Percentiles rank a stretch among this genome's conserved stretches.
Evolutionary conservation across 1,140 invertebrate genomes (phyloP).

Genomic region (Saccostrea echinata): DNA sequence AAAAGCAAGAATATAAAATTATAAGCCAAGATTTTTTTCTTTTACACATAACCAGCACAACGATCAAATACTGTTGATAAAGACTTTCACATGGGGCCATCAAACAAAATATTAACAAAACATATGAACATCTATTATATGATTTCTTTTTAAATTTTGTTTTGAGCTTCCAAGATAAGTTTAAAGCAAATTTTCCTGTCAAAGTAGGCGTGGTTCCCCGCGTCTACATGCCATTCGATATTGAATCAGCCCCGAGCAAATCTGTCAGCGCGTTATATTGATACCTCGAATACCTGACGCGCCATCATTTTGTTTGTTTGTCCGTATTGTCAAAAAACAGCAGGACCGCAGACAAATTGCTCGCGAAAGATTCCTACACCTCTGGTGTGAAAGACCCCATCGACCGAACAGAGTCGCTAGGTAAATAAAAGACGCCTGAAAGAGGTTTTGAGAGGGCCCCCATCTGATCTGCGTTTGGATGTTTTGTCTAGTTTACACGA

Average conservation of each 20-base stretch:
- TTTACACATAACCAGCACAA: too few relatives aligned
- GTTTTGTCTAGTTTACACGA: background rate
- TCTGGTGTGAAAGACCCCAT: background rate
- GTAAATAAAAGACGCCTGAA: background rate
- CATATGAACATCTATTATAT: too few relatives aligned
- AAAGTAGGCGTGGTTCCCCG: background rate
- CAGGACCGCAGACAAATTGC: constrained; percentile 17
- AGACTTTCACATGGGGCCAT: too few relatives aligned
- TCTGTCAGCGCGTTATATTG: background rate
- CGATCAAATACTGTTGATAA: too few relatives aligned
- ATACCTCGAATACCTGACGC: constrained; percentile 6
- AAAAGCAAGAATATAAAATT: too few relatives aligned
- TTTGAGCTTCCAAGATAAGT: too few relatives aligned
- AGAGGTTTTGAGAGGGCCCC: background rate
- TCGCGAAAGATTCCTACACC: background rate
- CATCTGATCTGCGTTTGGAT: background rate
- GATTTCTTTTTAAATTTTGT: too few relatives aligned
- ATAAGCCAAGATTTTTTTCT: too few relatives aligned
- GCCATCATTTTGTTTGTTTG: background rate
- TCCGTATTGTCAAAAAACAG: constrained; percentile 24
- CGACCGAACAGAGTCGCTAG: background rate
- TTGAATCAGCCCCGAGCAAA: constrained; percentile 8
- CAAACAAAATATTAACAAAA: too few relatives aligned
- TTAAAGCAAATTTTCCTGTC: background rate
- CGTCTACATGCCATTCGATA: background rate